These are phyloP conservation scores for Agonum fuliginosum DNA, from an alignment of 2,888 invertebrate genomes.

Conservation along the genomic window DNA sequence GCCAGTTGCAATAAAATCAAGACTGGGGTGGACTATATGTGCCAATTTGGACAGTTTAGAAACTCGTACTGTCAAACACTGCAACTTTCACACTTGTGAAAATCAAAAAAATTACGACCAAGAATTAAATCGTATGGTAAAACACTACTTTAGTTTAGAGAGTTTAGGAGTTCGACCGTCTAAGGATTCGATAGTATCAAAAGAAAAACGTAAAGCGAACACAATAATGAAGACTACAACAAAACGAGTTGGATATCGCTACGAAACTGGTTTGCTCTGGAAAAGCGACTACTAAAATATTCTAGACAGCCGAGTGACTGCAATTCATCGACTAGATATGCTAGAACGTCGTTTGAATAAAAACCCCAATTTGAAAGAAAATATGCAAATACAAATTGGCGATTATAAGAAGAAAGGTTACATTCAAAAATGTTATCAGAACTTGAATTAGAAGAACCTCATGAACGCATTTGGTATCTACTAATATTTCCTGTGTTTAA, in stretches of 20 bases:
- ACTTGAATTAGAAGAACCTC: neutral
- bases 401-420: neutral
- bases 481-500: conserved; percentile 63
- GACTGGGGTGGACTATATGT: no score
- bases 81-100: neutral
- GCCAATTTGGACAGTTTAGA: neutral
- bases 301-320: neutral
- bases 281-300: neutral
- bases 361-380: neutral
- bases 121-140: conserved; percentile 1
- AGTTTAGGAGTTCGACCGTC: neutral
- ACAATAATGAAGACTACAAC: neutral
- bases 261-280: neutral
- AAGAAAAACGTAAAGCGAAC: neutral
- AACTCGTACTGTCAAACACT: neutral
- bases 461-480: conserved; percentile 61
- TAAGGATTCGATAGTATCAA: neutral
- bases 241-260: neutral
- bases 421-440: neutral
- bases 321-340: neutral
- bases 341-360: neutral
- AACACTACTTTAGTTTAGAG: neutral
- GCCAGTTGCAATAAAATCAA: neutral
- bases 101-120: neutral
- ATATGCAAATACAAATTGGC: neutral